Base-by-base conservation (phyloP, 2,113 vertebrate genomes). In the Synchiropus splendidus region DNA sequence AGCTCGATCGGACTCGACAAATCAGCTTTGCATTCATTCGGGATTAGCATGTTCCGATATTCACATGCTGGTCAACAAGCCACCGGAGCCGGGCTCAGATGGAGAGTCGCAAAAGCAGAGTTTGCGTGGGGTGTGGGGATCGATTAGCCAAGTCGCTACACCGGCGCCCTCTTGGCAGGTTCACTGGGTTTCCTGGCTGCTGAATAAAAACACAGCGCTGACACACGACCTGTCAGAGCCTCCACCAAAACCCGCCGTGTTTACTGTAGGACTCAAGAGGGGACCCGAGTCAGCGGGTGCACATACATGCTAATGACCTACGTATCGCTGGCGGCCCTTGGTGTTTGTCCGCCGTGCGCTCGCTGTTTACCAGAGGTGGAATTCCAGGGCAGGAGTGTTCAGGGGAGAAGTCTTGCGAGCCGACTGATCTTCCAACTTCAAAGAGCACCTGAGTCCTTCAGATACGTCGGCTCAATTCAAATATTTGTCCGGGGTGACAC, bases 351-450 rank as follows among this genome's bases (percentile, higher is more conserved):
- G 49, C 51, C 58, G 64, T 74, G 68, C 74, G 75, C 70, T 80
- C 69, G 58, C 61, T 80, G 75, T 80, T 80, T 82, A 78, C 66
- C 70, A 43, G 64, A 16, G 18, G 56, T 64, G 35, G 70, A 76
- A 78, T 78, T 70, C 48, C 51, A 69, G 77, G 75, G 72, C 72
- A 74, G 70, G 66, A 73, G 72, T 15, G 70, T 72, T 63, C 67
- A 62, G 60, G 68, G 61, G 21, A 27, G 50, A 45, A 72, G 64
- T 47, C 58, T n/a, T 55, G 42, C 39, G 36, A 57, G 54, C 37
- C 21, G 53, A 77, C 49, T 58, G 76, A 77, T 74, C 70, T 17
- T 1, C 51, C 45, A 58, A 77, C 77, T 75, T 78, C 69, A 80
- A 80, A 80, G 57, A 2, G 58, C 45, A 60, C 49, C 59, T 36